Evolutionary conservation across 2,113 vertebrate genomes (phyloP).

Genomic region (Laticauda laticaudata): DNA sequence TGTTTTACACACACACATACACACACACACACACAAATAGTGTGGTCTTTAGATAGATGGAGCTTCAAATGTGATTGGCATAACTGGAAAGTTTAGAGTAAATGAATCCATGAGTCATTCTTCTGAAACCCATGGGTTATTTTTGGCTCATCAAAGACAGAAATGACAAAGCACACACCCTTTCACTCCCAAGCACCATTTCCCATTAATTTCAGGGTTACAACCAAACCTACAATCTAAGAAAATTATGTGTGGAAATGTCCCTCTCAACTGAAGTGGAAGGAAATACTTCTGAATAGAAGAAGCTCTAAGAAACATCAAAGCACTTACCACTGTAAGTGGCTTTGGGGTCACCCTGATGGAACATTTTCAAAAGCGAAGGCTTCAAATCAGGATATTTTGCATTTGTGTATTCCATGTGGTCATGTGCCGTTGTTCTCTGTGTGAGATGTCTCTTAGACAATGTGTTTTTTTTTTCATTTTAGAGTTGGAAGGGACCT

Average conservation of each 20-base stretch:
- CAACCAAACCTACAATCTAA: neutral
- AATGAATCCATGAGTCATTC: neutral
- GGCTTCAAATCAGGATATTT: neutral
- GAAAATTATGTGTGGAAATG: neutral
- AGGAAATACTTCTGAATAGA: neutral
- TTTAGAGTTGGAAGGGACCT: neutral
- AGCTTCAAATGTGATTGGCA: neutral
- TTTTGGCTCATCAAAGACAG: neutral
- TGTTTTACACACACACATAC: too few relatives aligned
- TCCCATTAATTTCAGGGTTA: neutral
- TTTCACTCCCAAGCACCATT: neutral
- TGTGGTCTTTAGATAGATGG: neutral
- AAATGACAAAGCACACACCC: neutral
- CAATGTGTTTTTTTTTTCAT: neutral
- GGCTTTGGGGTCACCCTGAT: neutral
- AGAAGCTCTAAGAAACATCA: neutral
- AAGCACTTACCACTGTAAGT: neutral
- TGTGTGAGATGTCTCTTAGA: neutral
- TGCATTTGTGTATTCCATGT: neutral
- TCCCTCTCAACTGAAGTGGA: neutral
- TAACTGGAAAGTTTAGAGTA: neutral
- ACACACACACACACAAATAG: neutral
- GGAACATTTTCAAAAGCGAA: neutral
- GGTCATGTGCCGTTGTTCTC: neutral
- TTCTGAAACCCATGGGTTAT: neutral